phyloP scores from a whole-genome alignment of 2,113 vertebrate species.

The Alectura lathami region DNA sequence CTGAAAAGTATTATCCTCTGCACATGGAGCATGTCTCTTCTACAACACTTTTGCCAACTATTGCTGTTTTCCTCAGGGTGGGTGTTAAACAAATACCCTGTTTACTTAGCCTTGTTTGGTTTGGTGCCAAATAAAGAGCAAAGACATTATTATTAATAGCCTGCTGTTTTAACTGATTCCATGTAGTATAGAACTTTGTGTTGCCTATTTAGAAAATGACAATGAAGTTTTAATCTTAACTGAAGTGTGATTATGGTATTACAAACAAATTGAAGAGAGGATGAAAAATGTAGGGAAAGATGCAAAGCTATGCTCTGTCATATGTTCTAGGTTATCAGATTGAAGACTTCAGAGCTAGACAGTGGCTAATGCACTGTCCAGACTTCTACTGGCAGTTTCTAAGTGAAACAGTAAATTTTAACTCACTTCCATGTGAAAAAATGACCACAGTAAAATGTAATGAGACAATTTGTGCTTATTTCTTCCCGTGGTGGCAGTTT shows the following conservation, averaged over 20 bases:
- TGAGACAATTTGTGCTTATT: not conserved
- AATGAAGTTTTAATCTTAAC: not conserved
- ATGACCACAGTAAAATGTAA: not conserved
- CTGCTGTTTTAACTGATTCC: not conserved
- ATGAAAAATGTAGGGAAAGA: not conserved
- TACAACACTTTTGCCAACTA: not conserved
- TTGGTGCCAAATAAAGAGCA: not conserved
- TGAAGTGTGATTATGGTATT: not conserved
- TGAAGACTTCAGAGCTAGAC: not conserved
- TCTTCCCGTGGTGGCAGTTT: not conserved
- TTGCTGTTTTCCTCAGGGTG: not conserved
- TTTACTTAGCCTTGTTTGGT: not conserved
- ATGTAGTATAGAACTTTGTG: not conserved
- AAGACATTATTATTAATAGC: not conserved
- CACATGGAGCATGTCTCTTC: rapidly evolving
- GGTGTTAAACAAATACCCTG: not conserved
- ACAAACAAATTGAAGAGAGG: not conserved
- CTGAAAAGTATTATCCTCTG: not conserved
- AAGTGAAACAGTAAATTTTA: not conserved
- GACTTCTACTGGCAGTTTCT: not conserved
- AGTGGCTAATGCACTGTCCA: not conserved
- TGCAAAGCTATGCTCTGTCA: not conserved
- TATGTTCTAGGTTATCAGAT: not conserved
- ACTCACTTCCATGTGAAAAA: not conserved
- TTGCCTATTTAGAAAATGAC: not conserved